Percentiles rank a stretch among this genome's conserved stretches.
Conservation (phyloP, 2,888 invertebrate species). For the Malthinus seriepunctatus region DNA sequence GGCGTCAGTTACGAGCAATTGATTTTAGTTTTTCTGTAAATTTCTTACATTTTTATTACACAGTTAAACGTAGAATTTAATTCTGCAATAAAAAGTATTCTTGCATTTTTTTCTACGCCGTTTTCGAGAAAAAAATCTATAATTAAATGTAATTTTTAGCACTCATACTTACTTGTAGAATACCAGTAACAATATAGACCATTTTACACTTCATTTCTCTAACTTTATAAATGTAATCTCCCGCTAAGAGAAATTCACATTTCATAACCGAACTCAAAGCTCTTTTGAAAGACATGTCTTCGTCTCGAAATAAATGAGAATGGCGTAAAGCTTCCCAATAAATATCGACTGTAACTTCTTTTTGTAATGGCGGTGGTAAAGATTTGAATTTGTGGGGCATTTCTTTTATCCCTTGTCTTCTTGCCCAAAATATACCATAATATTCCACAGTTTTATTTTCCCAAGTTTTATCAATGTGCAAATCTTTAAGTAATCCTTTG, state of each 20-base stretch:
- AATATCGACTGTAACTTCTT: constrained; percentile 59
- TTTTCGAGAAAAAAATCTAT: background rate
- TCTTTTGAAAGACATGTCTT: constrained; percentile 58
- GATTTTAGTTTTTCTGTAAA: no score
- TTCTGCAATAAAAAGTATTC: no score
- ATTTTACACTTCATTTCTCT: constrained; percentile 58
- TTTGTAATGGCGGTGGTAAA: constrained; percentile 57
- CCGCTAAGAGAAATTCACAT: constrained; percentile 59
- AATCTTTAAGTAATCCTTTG: constrained; percentile 20
- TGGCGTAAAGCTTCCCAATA: constrained; percentile 60
- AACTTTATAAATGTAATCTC: constrained; percentile 57
- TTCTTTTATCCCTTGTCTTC: constrained; percentile 56
- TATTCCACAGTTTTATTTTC: constrained; percentile 41
- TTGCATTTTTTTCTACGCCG: background rate
- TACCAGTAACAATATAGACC: constrained; percentile 59
- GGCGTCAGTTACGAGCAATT: no score
- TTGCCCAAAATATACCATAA: constrained; percentile 59
- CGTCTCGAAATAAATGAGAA: constrained; percentile 58
- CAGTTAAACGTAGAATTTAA: no score
- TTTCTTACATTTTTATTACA: no score
- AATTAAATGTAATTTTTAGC: background rate
- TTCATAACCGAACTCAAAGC: constrained; percentile 57
- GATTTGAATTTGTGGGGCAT: constrained; percentile 54
- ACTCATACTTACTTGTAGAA: constrained; percentile 52
- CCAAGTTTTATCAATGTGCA: constrained; percentile 22